Evolutionary conservation across 2,888 invertebrate genomes (phyloP).

Genomic region (Callinectes sapidus): DNA sequence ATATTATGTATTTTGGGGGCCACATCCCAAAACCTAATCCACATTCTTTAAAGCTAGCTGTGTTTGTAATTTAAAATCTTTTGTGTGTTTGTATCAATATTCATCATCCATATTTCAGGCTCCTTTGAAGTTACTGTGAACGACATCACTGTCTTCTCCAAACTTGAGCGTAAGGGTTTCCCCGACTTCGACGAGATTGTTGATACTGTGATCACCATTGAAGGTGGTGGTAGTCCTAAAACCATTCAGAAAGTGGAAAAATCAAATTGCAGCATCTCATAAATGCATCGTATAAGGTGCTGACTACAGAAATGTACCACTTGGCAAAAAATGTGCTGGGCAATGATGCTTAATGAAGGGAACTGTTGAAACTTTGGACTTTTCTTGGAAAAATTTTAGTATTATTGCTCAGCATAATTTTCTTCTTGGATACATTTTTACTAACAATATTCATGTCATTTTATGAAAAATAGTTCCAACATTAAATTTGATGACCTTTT

Average conservation of each 20-base stretch:
- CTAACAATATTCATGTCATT: no score
- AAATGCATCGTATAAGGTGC: background rate
- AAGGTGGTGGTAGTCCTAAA: slow-evolving; percentile 28
- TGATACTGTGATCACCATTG: slow-evolving; percentile 46
- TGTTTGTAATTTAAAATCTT: background rate
- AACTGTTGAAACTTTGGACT: slow-evolving; percentile 42
- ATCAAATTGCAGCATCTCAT: slow-evolving; percentile 31
- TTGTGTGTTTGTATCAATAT: background rate
- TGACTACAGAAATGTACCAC: background rate
- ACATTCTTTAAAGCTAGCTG: background rate
- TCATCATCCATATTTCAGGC: slow-evolving; percentile 35
- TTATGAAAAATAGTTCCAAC: no score
- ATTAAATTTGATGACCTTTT: no score
- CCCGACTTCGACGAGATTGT: slow-evolving; percentile 65
- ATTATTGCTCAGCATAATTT: slow-evolving; percentile 34
- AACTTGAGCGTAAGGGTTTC: slow-evolving; percentile 59
- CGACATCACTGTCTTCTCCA: slow-evolving; percentile 58
- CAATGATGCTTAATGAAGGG: slow-evolving; percentile 38
- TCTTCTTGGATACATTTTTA: background rate
- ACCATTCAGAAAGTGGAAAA: slow-evolving; percentile 36
- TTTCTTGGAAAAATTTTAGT: slow-evolving; percentile 37
- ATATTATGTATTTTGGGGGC: background rate
- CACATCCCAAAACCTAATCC: background rate
- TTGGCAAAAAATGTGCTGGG: slow-evolving; percentile 24
- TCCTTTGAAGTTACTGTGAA: slow-evolving; percentile 68